A percentile compares a stretch with the other conserved stretches of the same genome.
These are phyloP conservation scores for Nomada goodeniana DNA, from an alignment of 2,888 invertebrate species.

Conservation along the genomic window DNA sequence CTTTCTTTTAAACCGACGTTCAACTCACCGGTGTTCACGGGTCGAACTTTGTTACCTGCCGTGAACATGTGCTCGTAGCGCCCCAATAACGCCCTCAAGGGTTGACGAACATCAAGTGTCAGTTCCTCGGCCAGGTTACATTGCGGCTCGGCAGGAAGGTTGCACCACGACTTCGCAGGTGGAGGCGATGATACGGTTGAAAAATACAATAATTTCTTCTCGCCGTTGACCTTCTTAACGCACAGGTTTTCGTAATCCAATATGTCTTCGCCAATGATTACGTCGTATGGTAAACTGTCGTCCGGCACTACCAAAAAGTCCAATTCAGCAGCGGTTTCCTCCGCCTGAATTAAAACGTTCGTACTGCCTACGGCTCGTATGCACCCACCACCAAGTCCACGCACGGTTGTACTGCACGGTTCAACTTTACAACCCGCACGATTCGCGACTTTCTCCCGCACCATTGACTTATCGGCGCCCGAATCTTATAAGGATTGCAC, in stretches of 20 bases:
- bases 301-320: conserved; percentile 2
- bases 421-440: conserved; percentile 1
- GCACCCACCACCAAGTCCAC: neutral
- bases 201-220: neutral
- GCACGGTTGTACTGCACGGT: neutral
- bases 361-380: neutral
- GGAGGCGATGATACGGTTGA: neutral
- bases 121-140: neutral
- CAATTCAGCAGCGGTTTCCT: neutral
- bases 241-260: neutral
- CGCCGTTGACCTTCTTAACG: neutral
- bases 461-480: neutral
- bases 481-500: neutral
- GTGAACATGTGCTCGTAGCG: conserved; percentile 11
- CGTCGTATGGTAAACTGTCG: neutral
- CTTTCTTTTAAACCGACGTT: neutral
- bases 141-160: no score
- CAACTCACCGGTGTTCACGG: conserved; percentile 13
- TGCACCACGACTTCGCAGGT: no score
- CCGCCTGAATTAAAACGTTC: neutral
- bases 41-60: neutral
- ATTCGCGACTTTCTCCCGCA: neutral
- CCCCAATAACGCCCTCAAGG: neutral
- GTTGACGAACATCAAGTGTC: no score
- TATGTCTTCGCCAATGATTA: neutral